Percentiles rank a stretch among this genome's conserved stretches.
These are phyloP conservation scores for Xanthorhoe spadicearia DNA, from an alignment of 2,888 invertebrate genomes.

Conservation along the genomic window DNA sequence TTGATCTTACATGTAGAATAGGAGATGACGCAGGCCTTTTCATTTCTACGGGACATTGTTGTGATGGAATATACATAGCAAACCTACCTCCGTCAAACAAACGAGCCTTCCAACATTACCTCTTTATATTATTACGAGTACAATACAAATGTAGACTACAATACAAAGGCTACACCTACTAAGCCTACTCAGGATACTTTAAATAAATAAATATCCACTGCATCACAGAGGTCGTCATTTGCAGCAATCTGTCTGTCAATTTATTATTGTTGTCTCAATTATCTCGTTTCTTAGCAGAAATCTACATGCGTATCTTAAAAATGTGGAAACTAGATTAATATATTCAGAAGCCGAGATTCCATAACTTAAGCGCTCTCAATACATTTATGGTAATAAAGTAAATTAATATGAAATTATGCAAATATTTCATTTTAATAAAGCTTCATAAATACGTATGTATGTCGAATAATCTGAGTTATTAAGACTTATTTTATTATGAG, in stretches of 20 bases:
- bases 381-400: slow-evolving; percentile 8
- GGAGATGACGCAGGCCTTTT: no score
- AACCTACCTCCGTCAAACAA: no score
- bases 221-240: no score
- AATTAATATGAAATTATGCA: slow-evolving; percentile 13
- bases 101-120: no score
- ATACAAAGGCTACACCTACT: no score
- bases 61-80: no score
- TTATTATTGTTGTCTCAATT: slow-evolving; percentile 14
- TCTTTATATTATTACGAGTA: neutral
- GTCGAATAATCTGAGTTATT: neutral
- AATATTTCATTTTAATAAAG: slow-evolving; percentile 3
- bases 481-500: no score
- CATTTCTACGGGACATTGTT: no score
- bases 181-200: slow-evolving; percentile 2
- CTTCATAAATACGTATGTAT: slow-evolving; percentile 1
- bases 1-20: neutral
- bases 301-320: slow-evolving; percentile 34
- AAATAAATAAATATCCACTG: no score
- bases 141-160: no score
- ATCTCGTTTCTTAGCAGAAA: slow-evolving; percentile 24
- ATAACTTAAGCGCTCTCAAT: slow-evolving; percentile 11
- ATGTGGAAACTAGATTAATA: slow-evolving; percentile 33
- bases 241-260: slow-evolving; percentile 6
- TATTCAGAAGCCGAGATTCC: slow-evolving; percentile 18